phyloP scores from a whole-genome alignment of 2,797 vertebrate genomes.

The Luscinia luscinia region DNA sequence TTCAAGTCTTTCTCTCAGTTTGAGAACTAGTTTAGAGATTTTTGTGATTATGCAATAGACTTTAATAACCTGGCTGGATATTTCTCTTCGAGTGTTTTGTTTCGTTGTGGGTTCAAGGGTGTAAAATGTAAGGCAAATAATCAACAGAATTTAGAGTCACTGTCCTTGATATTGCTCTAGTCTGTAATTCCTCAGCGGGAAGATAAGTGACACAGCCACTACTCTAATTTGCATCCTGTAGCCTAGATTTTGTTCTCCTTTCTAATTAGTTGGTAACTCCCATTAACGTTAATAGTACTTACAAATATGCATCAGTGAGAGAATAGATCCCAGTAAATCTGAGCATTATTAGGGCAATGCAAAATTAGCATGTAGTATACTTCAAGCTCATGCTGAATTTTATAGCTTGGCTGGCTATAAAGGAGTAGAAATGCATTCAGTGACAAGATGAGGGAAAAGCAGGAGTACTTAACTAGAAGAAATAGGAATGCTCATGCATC shows the following conservation, averaged over 20 bases:
- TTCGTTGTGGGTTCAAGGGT: background rate
- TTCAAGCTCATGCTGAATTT: conserved; percentile 67
- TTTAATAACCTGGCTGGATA: background rate
- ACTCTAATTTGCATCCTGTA: conserved; percentile 71
- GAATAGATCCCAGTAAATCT: conserved; percentile 71
- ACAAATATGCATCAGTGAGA: conserved; percentile 68
- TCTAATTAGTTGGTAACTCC: conserved; percentile 74
- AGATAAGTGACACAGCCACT: conserved; percentile 40
- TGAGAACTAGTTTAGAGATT: background rate
- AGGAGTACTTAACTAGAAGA: conserved; percentile 54
- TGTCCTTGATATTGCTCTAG: conserved; percentile 25
- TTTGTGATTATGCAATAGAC: background rate
- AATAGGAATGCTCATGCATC: conserved; percentile 29
- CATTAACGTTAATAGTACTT: conserved; percentile 76
- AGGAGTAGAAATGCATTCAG: conserved; percentile 50
- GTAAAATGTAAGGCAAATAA: background rate
- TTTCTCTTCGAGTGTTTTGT: background rate
- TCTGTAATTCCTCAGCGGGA: conserved; percentile 46
- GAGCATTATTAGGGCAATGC: conserved; percentile 64
- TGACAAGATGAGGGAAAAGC: conserved; percentile 51
- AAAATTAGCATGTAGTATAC: conserved; percentile 65
- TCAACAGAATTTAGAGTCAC: conserved; percentile 13
- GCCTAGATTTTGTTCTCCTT: conserved; percentile 67
- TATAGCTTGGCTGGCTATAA: conserved; percentile 60
- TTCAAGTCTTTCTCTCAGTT: background rate